Base-by-base conservation (phyloP, 2,113 vertebrate species). In the Oostethus manadensis region DNA sequence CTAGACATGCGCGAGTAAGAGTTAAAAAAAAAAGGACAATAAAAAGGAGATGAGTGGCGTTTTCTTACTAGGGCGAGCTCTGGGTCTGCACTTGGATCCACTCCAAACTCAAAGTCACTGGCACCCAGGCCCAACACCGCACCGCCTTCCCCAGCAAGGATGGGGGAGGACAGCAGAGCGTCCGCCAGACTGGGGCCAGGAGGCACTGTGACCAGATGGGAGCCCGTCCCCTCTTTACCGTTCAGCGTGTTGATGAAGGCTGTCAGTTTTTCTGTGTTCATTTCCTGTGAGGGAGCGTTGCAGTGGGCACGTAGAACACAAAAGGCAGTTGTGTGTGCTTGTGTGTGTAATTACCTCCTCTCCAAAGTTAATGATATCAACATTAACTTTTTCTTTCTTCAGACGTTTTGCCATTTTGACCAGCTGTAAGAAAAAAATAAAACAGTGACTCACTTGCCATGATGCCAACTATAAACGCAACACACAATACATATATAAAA, bases 381-480 rank as follows among this genome's bases (percentile, higher is more conserved):
- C 96, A 0, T 92, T 96, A 68, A 98, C 96, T 60, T 98, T 98
- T 82, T 98, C 96, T 66, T 98, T 98, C 88, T 98, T 98, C 44
- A 98, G 85, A 9, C 96, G 93, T 73, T 98, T 98, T 8, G 96
- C 96, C 90, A 98, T 81, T 75, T 98, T 98, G 70, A 98, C 91
- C 75, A 98, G 76, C 96, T 98, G 35, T 21, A 44, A 48, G 54
- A 26, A 53, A 1, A 60, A n/a, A 68, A 23, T 29, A 6, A 60
- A 21, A 16, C 61, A 13, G 22, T 22, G 23, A 4, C 13, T 23
- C 44, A 8, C n/a, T n/a, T 1, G 44, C n/a, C 17, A 46, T n/a
- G 7, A 46, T 51, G 49, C 10, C 18, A 51, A 21, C 21, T 21
- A 20, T 10, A 26, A 51, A 7, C 13, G 1, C 18, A 18, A 17